These are phyloP conservation scores for Margaritifera margaritifera DNA, from an alignment of 2,888 invertebrate genomes.

Conservation along the genomic window DNA sequence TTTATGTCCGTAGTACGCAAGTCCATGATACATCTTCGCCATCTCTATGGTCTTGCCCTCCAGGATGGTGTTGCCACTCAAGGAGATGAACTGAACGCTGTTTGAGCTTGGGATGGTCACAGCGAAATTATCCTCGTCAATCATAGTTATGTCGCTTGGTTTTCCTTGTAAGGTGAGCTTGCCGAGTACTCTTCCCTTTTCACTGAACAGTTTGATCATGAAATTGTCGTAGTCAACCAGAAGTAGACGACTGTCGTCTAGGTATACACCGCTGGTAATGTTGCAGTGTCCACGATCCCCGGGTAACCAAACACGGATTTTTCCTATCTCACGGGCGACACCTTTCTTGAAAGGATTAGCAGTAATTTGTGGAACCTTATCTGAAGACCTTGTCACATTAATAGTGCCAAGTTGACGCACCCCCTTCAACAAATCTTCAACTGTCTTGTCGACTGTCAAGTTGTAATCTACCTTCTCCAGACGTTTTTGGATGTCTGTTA, in stretches of 20 bases:
- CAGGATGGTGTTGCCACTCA: constrained; percentile 20
- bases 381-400: constrained; percentile 16
- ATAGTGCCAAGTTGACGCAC: constrained; percentile 24
- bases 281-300: constrained; percentile 34
- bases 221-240: constrained; percentile 34
- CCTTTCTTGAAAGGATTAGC: constrained; percentile 8
- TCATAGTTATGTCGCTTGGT: constrained; percentile 28
- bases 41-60: constrained; percentile 19
- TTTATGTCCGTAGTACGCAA: constrained; percentile 14
- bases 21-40: constrained; percentile 15
- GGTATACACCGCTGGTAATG: constrained; percentile 30
- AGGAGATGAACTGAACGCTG: constrained; percentile 23
- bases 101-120: constrained; percentile 20
- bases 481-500: constrained; percentile 17
- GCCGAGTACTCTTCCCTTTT: constrained; percentile 17
- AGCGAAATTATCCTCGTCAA: constrained; percentile 11
- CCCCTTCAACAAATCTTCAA: constrained; percentile 26
- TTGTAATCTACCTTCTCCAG: constrained; percentile 26
- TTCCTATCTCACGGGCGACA: constrained; percentile 11
- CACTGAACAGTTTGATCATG: constrained; percentile 27
- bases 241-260: constrained; percentile 26
- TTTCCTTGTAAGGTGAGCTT: constrained; percentile 24
- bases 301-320: constrained; percentile 25
- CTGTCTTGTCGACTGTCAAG: constrained; percentile 18
- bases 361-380: constrained; percentile 14